Conservation (phyloP, 2,888 invertebrate genomes). For the Barypeithes pellucidus region DNA sequence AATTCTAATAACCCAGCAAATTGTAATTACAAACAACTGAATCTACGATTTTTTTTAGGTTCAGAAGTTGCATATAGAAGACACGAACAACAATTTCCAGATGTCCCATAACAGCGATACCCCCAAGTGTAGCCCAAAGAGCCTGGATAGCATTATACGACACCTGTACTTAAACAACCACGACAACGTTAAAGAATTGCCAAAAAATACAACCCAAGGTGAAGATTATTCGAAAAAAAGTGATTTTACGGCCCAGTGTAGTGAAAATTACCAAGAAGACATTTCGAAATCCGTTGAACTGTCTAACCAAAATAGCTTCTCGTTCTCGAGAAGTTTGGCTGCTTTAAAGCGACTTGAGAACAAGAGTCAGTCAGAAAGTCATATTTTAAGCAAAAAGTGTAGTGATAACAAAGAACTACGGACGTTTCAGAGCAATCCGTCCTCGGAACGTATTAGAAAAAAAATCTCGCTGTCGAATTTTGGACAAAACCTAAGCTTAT, state of each 20-base stretch:
- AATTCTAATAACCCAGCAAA: no score
- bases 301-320: slow-evolving; percentile 18
- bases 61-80: slow-evolving; percentile 53
- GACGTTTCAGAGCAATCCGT: background rate
- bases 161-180: slow-evolving; percentile 34
- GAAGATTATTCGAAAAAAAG: slow-evolving; percentile 9
- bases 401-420: background rate
- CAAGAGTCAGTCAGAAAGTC: background rate
- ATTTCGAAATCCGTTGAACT: slow-evolving; percentile 5
- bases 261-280: slow-evolving; percentile 4
- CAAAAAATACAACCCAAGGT: background rate
- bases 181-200: slow-evolving; percentile 21
- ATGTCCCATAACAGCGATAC: slow-evolving; percentile 33
- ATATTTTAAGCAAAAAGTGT: background rate
- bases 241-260: background rate
- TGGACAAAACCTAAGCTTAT: slow-evolving; percentile 11
- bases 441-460: background rate
- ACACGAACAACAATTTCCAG: slow-evolving; percentile 65
- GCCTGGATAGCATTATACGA: slow-evolving; percentile 39
- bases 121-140: slow-evolving; percentile 44
- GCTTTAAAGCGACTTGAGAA: background rate
- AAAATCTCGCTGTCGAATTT: background rate
- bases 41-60: slow-evolving; percentile 55
- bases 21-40: no score
- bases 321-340: slow-evolving; percentile 28